Conservation (phyloP, 2,888 invertebrate genomes). For the Drosophila borborema region DNA sequence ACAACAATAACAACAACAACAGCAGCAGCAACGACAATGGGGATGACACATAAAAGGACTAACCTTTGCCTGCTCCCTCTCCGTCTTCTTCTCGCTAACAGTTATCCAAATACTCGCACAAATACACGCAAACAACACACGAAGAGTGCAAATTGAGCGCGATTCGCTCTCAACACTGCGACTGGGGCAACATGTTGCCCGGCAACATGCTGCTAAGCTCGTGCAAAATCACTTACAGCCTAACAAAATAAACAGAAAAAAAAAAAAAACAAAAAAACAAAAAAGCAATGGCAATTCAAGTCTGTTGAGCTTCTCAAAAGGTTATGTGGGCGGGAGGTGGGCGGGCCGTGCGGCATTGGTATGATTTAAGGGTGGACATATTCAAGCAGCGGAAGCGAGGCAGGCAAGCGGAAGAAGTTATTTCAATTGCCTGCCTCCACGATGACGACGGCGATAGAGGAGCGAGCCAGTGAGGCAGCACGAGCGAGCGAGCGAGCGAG, state of each 20-base stretch:
- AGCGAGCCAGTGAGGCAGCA: slow-evolving; percentile 2
- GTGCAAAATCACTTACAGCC: slow-evolving; percentile 67
- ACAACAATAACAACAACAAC: too few relatives aligned
- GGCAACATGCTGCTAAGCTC: slow-evolving; percentile 61
- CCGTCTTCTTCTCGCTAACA: too few relatives aligned
- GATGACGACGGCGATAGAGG: slow-evolving; percentile 20
- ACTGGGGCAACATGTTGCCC: slow-evolving; percentile 52
- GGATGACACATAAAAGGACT: slow-evolving; percentile 63
- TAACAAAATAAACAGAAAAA: slow-evolving; percentile 68
- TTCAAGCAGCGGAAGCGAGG: slow-evolving; percentile 77
- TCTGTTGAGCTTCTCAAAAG: slow-evolving; percentile 65
- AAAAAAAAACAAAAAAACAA: too few relatives aligned
- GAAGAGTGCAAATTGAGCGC: slow-evolving; percentile 33
- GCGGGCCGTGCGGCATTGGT: slow-evolving; percentile 10
- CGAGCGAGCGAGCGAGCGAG: slow-evolving; percentile 5
- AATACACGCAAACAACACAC: slow-evolving; percentile 9
- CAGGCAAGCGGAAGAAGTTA: slow-evolving; percentile 79
- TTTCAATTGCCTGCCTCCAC: slow-evolving; percentile 75
- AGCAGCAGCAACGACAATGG: slow-evolving; percentile 46
- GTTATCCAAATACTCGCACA: slow-evolving; percentile 26
- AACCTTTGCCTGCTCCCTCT: slow-evolving; percentile 39
- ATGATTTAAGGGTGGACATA: slow-evolving; percentile 70
- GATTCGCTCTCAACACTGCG: slow-evolving; percentile 47
- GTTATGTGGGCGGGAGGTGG: slow-evolving; percentile 39
- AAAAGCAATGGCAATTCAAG: slow-evolving; percentile 66